These are phyloP conservation scores for Gyps fulvus DNA, from an alignment of 2,113 vertebrate genomes.

Conservation along the genomic window DNA sequence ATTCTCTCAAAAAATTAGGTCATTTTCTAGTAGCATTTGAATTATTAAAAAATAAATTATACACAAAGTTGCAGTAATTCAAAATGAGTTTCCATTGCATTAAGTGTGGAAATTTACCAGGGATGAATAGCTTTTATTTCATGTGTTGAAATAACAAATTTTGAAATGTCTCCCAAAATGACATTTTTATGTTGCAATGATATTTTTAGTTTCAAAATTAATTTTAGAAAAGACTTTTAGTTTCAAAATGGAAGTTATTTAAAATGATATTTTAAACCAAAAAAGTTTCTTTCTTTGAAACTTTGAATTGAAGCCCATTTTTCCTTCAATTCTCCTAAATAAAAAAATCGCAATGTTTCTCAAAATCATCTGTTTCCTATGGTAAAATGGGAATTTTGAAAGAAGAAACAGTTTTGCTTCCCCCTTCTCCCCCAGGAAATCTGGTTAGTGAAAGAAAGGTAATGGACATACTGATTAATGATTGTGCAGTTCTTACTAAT, in stretches of 20 bases:
- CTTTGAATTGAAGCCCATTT: neutral
- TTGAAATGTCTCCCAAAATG: neutral
- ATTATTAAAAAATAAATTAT: neutral
- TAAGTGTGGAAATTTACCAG: neutral
- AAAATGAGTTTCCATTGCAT: neutral
- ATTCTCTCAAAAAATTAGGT: neutral
- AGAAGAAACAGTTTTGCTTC: neutral
- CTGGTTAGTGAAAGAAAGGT: neutral
- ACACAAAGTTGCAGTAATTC: neutral
- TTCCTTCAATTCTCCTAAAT: neutral
- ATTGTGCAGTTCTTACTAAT: neutral
- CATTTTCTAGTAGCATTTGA: neutral
- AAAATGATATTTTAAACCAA: neutral
- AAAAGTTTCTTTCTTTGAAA: neutral
- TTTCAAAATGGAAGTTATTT: neutral
- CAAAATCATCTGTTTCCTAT: neutral
- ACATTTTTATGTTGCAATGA: neutral
- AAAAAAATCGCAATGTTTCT: neutral
- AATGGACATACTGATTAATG: neutral
- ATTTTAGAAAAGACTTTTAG: too few species aligned
- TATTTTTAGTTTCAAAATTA: neutral
- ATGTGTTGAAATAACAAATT: neutral
- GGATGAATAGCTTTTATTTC: neutral
- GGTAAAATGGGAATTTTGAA: neutral
- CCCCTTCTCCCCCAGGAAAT: rapidly evolving